Base-by-base conservation (phyloP, 2,888 invertebrate genomes). In the Hyles lineata region DNA sequence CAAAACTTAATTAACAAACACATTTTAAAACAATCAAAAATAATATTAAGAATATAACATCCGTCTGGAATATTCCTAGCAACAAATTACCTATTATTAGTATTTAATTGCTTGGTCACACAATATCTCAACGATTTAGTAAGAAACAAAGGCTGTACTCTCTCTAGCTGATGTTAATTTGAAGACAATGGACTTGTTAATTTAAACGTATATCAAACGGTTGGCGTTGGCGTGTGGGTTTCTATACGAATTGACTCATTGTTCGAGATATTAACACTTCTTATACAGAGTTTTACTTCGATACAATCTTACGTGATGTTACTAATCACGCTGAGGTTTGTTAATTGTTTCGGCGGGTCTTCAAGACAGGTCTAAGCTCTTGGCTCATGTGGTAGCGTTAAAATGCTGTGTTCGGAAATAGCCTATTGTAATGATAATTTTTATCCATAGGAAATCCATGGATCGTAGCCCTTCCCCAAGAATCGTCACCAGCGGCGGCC, bases 241-340 rank as follows among this genome's bases (percentile, higher is more conserved):
- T 43, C 55, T 58, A 25, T 17, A 72, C 35, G 63, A 67, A 72
- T 67, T 43, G 72, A 72, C 23, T 72, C 58, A 72, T 72, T 72
- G 72, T 72, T 72, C 32, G n/a, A 23, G 25, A 59, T 55, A 72
- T 72, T 67, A 72, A 21, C 58, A 43, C 58, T 29, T 32, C 55
- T 67, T 72, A 35, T 52, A 21, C 11, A 8, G 9, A 43, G 43
- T 63, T 50, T 67, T 50, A 67, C 21, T 19, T 55, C 55, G 43
- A 43, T 43, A 43, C 43, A 55, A 17, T 55, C 55, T 55, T n/a
- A 19, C 55, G n/a, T n/a, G 55, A 52, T 19, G 19, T 19, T 6
- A 55, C 7, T 55, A n/a, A 55, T 2, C 17, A 19, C 7, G 55
- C 5, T 7, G 17, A 29, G 29, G n/a, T 6, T 55, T n/a, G 52